Evolutionary conservation across 2,797 vertebrate genomes (phyloP).

Genomic region (Tauraco hartlaubi): DNA sequence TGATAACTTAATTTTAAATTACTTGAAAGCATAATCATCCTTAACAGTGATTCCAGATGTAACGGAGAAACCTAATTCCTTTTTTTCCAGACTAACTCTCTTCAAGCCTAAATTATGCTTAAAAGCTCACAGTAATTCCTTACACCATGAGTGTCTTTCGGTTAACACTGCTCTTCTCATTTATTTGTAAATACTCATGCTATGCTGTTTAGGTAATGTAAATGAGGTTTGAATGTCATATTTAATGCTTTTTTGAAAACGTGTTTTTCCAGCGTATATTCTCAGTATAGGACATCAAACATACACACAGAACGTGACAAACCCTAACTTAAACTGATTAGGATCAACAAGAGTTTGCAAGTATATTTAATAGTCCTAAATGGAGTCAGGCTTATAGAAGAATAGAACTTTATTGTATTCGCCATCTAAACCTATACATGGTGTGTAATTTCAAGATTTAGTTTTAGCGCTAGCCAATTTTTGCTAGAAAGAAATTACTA

Average conservation of each 20-base stretch:
- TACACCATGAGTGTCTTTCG: background rate
- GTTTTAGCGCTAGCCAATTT: background rate
- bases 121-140: background rate
- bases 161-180: background rate
- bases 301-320: background rate
- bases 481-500: background rate
- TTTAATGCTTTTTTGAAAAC: background rate
- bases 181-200: background rate
- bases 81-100: background rate
- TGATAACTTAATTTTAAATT: background rate
- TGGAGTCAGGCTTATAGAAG: background rate
- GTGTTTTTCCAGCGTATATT: background rate
- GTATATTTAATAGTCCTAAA: background rate
- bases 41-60: background rate
- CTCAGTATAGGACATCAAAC: background rate
- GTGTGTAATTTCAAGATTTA: background rate
- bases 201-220: background rate
- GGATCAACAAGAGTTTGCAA: background rate
- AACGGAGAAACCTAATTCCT: background rate
- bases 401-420: background rate
- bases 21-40: background rate
- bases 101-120: background rate
- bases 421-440: background rate
- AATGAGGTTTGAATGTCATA: background rate
- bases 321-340: background rate